A percentile compares a stretch with the other conserved stretches of the same genome.
phyloP scores from a whole-genome alignment of 2,797 vertebrate species.

The Sarcoramphus papa region DNA sequence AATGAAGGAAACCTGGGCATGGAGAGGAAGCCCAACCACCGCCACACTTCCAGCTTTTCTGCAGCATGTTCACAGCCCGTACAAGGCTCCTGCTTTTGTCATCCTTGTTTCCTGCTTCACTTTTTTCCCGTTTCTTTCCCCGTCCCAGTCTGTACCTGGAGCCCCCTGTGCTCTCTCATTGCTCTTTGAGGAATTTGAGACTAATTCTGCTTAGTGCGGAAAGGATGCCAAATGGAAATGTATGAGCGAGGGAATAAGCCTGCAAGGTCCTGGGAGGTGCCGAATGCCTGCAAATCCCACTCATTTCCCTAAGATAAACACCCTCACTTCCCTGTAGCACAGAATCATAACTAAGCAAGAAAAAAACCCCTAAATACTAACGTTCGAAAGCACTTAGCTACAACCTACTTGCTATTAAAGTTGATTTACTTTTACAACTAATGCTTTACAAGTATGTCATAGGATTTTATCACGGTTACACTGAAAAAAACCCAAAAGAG shows the following conservation, averaged over 20 bases:
- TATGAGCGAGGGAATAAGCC: background rate
- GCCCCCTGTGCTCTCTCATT: fast-evolving
- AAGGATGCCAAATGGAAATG: background rate
- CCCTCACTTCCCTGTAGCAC: background rate
- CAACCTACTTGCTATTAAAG: background rate
- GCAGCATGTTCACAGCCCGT: fast-evolving
- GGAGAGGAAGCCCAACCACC: background rate
- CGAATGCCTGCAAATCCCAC: conserved; percentile 30
- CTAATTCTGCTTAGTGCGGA: background rate
- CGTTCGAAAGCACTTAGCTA: background rate
- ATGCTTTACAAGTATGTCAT: background rate
- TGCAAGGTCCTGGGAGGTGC: background rate
- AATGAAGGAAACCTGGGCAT: fast-evolving
- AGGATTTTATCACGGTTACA: background rate
- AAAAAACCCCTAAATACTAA: background rate
- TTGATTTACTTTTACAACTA: conserved; percentile 21
- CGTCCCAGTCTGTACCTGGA: fast-evolving
- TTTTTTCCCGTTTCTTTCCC: fast-evolving
- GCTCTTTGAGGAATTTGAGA: background rate
- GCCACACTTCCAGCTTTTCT: background rate
- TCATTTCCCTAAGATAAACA: conserved; percentile 38
- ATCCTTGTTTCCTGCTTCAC: background rate
- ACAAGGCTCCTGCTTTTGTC: background rate
- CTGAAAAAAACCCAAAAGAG: background rate
- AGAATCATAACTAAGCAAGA: background rate